Base-by-base conservation (phyloP, 2,113 vertebrate species). In the Ammodytes marinus region DNA sequence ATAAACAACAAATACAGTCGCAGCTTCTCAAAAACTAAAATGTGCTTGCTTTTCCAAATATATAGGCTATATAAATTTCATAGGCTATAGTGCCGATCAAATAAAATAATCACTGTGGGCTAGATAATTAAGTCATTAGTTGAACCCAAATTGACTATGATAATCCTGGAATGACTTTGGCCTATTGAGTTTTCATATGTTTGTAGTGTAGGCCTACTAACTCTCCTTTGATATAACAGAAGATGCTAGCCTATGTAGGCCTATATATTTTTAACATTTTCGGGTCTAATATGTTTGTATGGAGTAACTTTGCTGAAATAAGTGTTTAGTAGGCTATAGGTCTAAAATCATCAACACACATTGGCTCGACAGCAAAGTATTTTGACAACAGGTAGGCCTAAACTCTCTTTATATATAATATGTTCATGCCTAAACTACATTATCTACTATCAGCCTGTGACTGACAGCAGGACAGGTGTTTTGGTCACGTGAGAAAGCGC, bases 401-500 rank as follows among this genome's bases (percentile, higher is more conserved):
- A 0, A 19, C 8, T 40, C 43, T 53, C 27, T 27, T 27, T 27
- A 27, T 27, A 27, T 27, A 27, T 27, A 27, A 27, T 27, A 27
- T 27, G 27, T 27, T 27, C 27, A 27, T 27, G 27, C 27, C 2
- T 37, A 13, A 57, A n/a, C 35, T 37, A 14, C 35, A 39, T 13
- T 40, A 40, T 14, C 13, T 49, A 35, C 13, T 17, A 9, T 63
- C 8, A 15, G 40, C 1, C 43, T 14, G 50, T 19, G 54, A 14
- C 6, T 39, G 40, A 63, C 47, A 80, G 49, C 12, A 59, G 74
- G 40, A 66, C 73, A 54, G 40, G 69, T 17, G 69, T 50, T 72
- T 60, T 11, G 40, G 19, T 53, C 37, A 76, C 17, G 69, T 78
- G 69, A 47, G 76, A 50, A 6, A 59, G 69, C 45, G 14, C 3